Percentiles rank a stretch among this genome's conserved stretches.
Conservation (phyloP, 2,113 vertebrate species). For the Pontoporia blainvillei region DNA sequence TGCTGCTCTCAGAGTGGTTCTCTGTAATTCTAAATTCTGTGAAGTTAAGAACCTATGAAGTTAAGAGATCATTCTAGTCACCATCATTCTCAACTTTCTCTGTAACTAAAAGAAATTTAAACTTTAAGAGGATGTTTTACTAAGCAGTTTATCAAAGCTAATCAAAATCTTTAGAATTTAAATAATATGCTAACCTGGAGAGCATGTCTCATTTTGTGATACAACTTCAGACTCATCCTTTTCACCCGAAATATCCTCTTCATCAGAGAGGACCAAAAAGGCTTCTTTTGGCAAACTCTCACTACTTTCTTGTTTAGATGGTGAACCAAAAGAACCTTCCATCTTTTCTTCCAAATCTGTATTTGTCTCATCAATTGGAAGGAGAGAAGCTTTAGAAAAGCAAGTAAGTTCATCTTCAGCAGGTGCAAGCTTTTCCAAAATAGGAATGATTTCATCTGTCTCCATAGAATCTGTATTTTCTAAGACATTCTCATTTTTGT, state of each 20-base stretch:
- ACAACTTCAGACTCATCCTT: constrained; percentile 75
- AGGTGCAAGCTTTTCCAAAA: constrained; percentile 84
- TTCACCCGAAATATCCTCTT: constrained; percentile 84
- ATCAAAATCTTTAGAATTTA: not conserved
- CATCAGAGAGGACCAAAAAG: constrained; percentile 88
- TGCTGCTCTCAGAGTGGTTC: not conserved
- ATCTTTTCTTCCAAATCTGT: constrained; percentile 82
- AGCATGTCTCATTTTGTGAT: constrained; percentile 59
- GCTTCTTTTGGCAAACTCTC: constrained; percentile 88
- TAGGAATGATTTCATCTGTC: constrained; percentile 87
- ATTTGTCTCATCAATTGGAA: constrained; percentile 76
- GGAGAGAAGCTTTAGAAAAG: constrained; percentile 80
- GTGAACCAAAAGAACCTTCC: constrained; percentile 80
- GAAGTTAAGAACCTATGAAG: not conserved
- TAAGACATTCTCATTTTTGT: constrained; percentile 65
- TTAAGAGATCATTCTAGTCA: not conserved
- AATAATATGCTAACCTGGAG: constrained; percentile 77
- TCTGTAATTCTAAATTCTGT: constrained; percentile 31
- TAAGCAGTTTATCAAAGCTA: not conserved
- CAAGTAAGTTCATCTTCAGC: constrained; percentile 81
- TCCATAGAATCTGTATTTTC: constrained; percentile 80
- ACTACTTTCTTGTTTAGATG: constrained; percentile 84
- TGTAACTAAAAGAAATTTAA: not conserved
- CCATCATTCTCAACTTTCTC: constrained; percentile 10
- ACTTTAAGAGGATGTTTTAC: not conserved